Evolutionary conservation across 2,113 vertebrate genomes (phyloP), one percentile per base, ranked within the genome.

Genomic region (Herpetotheres cachinnans): DNA sequence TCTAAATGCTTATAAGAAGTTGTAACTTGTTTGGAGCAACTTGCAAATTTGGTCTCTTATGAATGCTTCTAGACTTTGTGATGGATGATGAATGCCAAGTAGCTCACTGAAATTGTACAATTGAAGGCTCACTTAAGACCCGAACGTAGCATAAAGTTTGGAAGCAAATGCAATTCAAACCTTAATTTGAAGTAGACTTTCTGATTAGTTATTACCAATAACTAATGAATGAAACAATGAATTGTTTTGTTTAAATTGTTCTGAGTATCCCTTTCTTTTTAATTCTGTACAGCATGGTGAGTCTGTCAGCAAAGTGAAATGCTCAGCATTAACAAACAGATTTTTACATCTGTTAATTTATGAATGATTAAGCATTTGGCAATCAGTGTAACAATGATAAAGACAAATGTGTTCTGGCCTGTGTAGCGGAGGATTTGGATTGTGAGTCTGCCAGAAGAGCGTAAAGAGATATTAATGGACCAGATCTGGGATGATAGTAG

Each of bases 251-350:
- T 73, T 26, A 44, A 38, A 15, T 34, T 25, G 40, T 47, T 42
- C 22, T 16, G 4, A 63, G 32, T n/a, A 26, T 52, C 85, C 49
- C 32, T 55, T 56, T 56, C 16, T 27, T 71, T 66, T 55, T 16
- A 47, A 29, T 46, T 62, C 0, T 0, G 7, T 61, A 13, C 16
- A 14, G 26, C 21, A 2, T 15, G 20, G 44, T 34, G 38, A 77
- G 38, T 36, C 30, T 58, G 47, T 49, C 72, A 58, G 42, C 3
- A 1, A 34, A 63, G 11, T 40, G 21, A 40, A 72, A 40, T 26
- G 32, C 16, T 61, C 26, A 42, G 19, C 32, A 0, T 30, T 67
- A 88, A 42, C 29, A 16, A 70, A 20, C 34, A 25, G 9, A 17
- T 44, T 72, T 66, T 54, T 52, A 19, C 1, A 1, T 42, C 18